A percentile compares a stretch with the other conserved stretches of the same genome.
Conservation (phyloP, 2,113 vertebrate genomes). For the Misgurnus anguillicaudatus region DNA sequence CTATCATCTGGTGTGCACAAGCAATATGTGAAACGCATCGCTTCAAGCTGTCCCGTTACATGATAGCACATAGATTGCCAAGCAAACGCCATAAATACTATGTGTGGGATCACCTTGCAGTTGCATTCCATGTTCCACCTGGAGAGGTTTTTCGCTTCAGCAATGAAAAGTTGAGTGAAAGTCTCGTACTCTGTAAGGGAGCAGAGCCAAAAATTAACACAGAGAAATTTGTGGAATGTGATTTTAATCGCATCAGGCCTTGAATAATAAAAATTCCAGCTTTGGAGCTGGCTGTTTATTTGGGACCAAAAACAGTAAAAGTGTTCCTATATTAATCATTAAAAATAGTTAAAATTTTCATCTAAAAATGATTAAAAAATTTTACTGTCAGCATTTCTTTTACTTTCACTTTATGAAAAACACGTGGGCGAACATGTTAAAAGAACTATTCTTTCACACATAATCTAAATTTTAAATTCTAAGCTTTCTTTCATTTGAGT, state of each 20-base stretch:
- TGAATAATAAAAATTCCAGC: background rate
- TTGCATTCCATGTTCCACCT: constrained; percentile 38
- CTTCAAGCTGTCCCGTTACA: background rate
- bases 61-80: background rate
- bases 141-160: constrained; percentile 11
- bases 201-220: constrained; percentile 14
- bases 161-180: background rate
- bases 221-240: constrained; percentile 35
- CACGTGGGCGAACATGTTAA: too few relatives aligned
- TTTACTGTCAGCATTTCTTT: too few relatives aligned
- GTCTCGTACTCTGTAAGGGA: constrained; percentile 35
- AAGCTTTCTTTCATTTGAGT: too few relatives aligned
- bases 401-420: too few relatives aligned
- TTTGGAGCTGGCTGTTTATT: too few relatives aligned
- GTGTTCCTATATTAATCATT: too few relatives aligned
- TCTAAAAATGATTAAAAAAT: too few relatives aligned
- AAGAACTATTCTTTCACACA: too few relatives aligned
- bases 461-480: too few relatives aligned
- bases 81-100: background rate
- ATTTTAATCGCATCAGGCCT: constrained; percentile 1
- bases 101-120: constrained; percentile 32
- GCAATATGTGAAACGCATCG: constrained; percentile 21
- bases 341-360: too few relatives aligned
- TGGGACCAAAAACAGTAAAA: too few relatives aligned
- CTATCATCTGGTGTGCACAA: constrained; percentile 30